Percentiles rank a stretch among this genome's conserved stretches.
phyloP scores from a whole-genome alignment of 2,113 vertebrate species.

The Piprites chloris region DNA sequence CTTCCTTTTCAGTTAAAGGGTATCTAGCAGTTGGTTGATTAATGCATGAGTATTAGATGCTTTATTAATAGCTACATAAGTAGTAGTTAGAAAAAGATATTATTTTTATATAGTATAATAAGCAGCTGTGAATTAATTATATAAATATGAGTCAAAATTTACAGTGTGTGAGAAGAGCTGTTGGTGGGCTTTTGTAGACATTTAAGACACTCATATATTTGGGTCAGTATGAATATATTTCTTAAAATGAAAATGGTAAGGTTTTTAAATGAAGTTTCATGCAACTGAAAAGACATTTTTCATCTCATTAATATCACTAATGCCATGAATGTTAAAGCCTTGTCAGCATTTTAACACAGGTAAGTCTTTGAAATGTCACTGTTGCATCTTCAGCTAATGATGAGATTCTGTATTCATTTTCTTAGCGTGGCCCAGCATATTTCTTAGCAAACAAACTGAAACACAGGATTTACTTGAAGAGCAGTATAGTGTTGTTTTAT shows the following conservation, averaged over 20 bases:
- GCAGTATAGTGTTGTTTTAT: neutral
- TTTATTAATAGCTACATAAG: neutral
- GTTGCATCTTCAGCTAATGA: neutral
- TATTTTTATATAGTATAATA: neutral
- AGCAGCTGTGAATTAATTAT: neutral
- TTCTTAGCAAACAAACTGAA: neutral
- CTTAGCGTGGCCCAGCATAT: neutral
- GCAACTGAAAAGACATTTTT: neutral
- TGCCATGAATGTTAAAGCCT: neutral
- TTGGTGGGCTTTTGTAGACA: neutral
- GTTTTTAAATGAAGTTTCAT: neutral
- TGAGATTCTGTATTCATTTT: neutral
- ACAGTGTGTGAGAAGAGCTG: neutral
- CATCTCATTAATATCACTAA: neutral
- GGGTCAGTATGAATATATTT: neutral
- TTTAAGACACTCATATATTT: neutral
- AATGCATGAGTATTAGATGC: neutral
- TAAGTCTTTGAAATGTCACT: neutral
- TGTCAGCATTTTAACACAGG: neutral
- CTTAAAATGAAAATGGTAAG: constrained; percentile 13
- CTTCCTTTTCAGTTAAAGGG: neutral
- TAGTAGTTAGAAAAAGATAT: neutral
- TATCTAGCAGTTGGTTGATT: neutral
- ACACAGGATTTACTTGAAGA: neutral
- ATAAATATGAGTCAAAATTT: neutral